A percentile compares a stretch with the other conserved stretches of the same genome.
phyloP scores from a whole-genome alignment of 2,888 invertebrate species.

The Caenorhabditis auriculariae region DNA sequence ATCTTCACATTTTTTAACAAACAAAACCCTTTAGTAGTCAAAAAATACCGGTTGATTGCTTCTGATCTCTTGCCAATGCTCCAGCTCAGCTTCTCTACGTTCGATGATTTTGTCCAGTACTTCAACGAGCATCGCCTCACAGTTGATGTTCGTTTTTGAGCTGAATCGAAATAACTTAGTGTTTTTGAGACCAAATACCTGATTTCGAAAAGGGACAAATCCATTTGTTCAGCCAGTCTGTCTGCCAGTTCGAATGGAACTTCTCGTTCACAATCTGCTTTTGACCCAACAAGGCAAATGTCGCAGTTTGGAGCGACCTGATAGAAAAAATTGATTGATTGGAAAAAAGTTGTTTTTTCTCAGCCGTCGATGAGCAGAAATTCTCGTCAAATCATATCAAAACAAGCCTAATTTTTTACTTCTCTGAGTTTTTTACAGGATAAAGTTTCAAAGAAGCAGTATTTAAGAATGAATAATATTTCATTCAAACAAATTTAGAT shows the following conservation, averaged over 20 bases:
- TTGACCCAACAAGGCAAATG: slow-evolving; percentile 1
- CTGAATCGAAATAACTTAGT: background rate
- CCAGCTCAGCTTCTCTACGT: background rate
- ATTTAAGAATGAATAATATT: too few species aligned
- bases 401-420: too few species aligned
- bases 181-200: slow-evolving; percentile 1
- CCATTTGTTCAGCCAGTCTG: background rate
- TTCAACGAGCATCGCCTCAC: slow-evolving; percentile 6
- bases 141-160: slow-evolving; percentile 7
- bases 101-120: slow-evolving; percentile 9
- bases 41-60: slow-evolving; percentile 5
- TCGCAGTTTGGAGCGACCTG: slow-evolving; percentile 1
- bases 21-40: too few species aligned
- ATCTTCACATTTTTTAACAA: too few species aligned
- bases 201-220: slow-evolving; percentile 1
- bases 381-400: too few species aligned
- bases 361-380: too few species aligned
- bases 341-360: too few species aligned
- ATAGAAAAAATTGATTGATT: too few species aligned
- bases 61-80: background rate
- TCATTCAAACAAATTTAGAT: too few species aligned
- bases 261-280: background rate
- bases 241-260: background rate
- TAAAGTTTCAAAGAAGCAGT: too few species aligned
- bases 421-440: too few species aligned